Base-by-base conservation (phyloP, 92 coral and sea anemone genomes). In the Epizoanthus ramosus region DNA sequence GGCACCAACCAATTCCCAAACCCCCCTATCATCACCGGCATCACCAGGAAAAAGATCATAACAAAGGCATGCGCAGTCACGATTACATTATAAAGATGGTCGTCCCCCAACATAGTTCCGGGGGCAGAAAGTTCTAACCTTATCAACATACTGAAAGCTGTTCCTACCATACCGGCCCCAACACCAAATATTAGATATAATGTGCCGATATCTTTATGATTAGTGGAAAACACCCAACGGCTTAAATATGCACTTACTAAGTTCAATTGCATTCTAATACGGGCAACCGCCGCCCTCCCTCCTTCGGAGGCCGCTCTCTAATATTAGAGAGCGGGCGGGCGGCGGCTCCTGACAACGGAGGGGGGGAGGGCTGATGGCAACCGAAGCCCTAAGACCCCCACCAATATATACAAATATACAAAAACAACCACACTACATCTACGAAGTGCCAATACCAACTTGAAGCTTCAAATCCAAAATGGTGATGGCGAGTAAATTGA, bases 391-490 rank as follows among this genome's bases (percentile, higher is more conserved):
- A 86, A 28, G 89, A 86, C 56, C 95, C 95, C 84, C 91, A 91
- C 84, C 93, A 90, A 60, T 90, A 90, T 57, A 90, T 90, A 57
- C 93, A 83, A 83, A 90, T 71, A 84, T 90, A 90, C 80, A 90
- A 84, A 85, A 91, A 88, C 75, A 91, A 90, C 85, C 97, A 93
- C 61, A 93, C 97, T 65, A 93, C 97, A 90, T 93, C 97, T 73
- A 93, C 97, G 79, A 93, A 93, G 63, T 93, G 97, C 90, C 97
- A 93, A 86, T 93, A 93, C 89, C 97, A 93, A 79, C 92, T 88
- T 28, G 97, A 84, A 75, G 97, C 97, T 77, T 90, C 94, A 89
- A 91, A 91, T 19, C 94, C 94, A 85, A 91, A 74, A 80, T 91
- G 94, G 79, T 91, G 91, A 74, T 84, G 91, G 67, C 94, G 81